Evolutionary conservation across 2,797 vertebrate genomes (phyloP).

Genomic region (Megalops cyprinoides): DNA sequence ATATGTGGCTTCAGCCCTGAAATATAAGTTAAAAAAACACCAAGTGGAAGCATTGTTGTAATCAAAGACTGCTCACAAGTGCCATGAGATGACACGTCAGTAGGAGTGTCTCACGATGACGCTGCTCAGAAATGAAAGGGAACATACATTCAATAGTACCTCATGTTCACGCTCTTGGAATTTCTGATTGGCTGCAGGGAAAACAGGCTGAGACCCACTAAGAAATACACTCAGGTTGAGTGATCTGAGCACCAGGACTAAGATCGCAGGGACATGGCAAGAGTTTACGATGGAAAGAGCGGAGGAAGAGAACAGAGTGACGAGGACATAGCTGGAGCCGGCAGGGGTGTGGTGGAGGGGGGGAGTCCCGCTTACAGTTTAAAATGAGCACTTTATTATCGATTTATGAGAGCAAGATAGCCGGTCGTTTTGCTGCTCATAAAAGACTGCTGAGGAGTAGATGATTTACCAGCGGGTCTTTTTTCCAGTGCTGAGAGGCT

Average conservation of each 20-base stretch:
- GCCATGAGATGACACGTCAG: constrained; percentile 1
- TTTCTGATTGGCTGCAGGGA: background rate
- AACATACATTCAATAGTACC: background rate
- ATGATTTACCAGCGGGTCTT: no score
- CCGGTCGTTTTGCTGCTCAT: background rate
- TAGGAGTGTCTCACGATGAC: background rate
- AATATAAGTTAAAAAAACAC: background rate
- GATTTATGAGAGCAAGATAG: background rate
- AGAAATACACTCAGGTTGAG: background rate
- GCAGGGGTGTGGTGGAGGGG: background rate
- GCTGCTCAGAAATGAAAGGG: background rate
- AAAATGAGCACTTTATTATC: background rate
- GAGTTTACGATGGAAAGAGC: no score
- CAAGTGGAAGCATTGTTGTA: background rate
- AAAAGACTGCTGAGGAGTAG: background rate
- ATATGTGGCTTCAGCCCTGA: background rate
- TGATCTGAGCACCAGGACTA: background rate
- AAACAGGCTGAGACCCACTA: background rate
- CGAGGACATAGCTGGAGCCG: no score
- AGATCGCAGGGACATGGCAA: no score
- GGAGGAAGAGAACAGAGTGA: no score
- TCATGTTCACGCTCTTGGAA: background rate
- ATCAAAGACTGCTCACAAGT: background rate
- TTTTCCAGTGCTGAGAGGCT: no score
- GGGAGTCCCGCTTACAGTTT: background rate